Percentiles rank a stretch among this genome's conserved stretches.
Conservation (phyloP, 2,113 vertebrate species). For the Todiramphus saurophagus region DNA sequence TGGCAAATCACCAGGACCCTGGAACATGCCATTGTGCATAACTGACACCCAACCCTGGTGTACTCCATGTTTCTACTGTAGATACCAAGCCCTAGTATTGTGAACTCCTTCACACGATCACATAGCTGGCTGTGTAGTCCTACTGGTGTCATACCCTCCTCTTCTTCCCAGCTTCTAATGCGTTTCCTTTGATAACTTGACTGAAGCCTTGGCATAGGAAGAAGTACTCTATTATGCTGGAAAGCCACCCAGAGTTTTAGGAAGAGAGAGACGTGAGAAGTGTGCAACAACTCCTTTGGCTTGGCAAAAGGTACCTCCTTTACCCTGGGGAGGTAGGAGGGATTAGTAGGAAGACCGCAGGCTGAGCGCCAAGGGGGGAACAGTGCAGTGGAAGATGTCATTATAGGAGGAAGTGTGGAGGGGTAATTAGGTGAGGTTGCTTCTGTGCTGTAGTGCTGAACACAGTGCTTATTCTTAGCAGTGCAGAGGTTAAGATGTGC, state of each 20-base stretch:
- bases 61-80: neutral
- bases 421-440: neutral
- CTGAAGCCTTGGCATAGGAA: neutral
- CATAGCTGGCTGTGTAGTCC: neutral
- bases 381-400: neutral
- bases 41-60: neutral
- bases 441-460: neutral
- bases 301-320: neutral
- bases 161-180: neutral
- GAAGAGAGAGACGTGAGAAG: neutral
- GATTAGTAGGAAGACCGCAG: neutral
- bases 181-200: neutral
- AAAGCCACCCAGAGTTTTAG: neutral
- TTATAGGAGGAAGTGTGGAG: neutral
- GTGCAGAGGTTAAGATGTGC: neutral
- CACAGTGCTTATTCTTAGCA: rapidly evolving
- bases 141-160: no score
- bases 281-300: neutral
- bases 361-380: neutral
- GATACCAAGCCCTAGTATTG: neutral
- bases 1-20: neutral
- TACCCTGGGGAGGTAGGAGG: neutral
- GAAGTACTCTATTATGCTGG: rapidly evolving
- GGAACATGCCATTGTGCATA: rapidly evolving
- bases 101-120: neutral